Conservation (phyloP, 2,888 invertebrate species). For the Argyresthia goedartella region DNA sequence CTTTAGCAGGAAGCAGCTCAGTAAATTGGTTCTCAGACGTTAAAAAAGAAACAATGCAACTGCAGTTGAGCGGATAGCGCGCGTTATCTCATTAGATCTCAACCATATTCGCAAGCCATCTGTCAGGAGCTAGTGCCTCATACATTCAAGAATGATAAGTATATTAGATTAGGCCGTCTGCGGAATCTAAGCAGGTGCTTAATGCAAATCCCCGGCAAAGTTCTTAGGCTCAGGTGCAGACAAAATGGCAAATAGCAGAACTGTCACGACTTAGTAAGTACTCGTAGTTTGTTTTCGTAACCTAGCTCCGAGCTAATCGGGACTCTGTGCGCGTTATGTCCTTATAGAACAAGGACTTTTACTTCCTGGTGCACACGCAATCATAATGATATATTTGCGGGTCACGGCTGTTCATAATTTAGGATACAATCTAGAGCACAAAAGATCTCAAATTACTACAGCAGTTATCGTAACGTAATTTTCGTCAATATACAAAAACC, state of each 20-base stretch:
- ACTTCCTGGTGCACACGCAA: constrained; percentile 33
- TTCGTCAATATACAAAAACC: too few relatives aligned
- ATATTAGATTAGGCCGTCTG: constrained; percentile 31
- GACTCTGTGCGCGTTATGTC: constrained; percentile 23
- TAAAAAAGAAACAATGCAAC: not conserved
- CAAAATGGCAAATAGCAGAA: constrained; percentile 5
- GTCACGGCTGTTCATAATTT: not conserved
- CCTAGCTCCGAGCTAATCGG: constrained; percentile 16
- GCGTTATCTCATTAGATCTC: constrained; percentile 16
- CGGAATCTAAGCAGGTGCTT: constrained; percentile 33
- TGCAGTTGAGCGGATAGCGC: not conserved
- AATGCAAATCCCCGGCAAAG: constrained; percentile 33
- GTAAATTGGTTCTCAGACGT: too few relatives aligned
- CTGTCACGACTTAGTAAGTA: not conserved
- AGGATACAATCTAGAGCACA: too few relatives aligned
- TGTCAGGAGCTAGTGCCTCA: constrained; percentile 21
- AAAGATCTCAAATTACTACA: too few relatives aligned
- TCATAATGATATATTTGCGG: not conserved
- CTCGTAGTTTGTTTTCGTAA: constrained; percentile 27
- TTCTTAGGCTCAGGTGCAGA: constrained; percentile 8
- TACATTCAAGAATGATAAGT: constrained; percentile 29
- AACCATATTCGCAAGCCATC: constrained; percentile 30
- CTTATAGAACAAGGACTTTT: constrained; percentile 46
- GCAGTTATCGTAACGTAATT: too few relatives aligned
- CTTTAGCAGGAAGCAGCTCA: not conserved